Percentiles rank a stretch among this genome's conserved stretches.
Evolutionary conservation across 64 coral and sea anemone genomes (phyloP).

Genomic region (Montipora cactus): DNA sequence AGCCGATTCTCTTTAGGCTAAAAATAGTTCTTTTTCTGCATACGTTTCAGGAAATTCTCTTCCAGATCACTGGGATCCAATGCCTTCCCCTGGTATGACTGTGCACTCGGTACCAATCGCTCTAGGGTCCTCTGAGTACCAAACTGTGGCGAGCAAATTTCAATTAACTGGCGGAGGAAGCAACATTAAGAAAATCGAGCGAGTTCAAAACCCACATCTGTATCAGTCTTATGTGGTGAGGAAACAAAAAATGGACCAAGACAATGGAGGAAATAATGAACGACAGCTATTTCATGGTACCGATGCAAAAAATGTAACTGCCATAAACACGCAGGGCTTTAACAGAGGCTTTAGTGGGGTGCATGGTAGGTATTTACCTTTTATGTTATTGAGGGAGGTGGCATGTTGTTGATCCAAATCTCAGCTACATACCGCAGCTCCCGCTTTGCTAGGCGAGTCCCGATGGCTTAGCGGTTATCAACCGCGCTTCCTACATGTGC

Average conservation of each 20-base stretch:
- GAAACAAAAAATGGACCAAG: constrained; percentile 63
- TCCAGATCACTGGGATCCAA: not conserved
- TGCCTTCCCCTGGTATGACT: not conserved
- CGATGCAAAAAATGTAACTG: not conserved
- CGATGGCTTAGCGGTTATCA: no score
- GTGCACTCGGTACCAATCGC: not conserved
- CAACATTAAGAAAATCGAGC: constrained; percentile 25
- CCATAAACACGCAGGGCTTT: constrained; percentile 19
- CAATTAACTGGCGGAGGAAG: not conserved
- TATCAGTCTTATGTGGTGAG: constrained; percentile 33
- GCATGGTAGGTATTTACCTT: not conserved
- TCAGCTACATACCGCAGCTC: no score
- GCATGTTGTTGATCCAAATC: no score
- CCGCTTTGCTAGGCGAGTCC: no score
- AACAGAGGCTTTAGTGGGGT: constrained; percentile 19
- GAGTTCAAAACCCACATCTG: constrained; percentile 65
- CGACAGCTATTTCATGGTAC: constrained; percentile 29
- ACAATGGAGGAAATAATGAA: constrained; percentile 8
- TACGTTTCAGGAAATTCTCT: constrained; percentile 3
- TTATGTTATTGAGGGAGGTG: no score
- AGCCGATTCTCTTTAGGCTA: not conserved
- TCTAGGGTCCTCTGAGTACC: not conserved
- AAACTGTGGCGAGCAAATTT: not conserved
- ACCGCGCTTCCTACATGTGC: no score
- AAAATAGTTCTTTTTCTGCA: not conserved